These are phyloP conservation scores for Ptyas mucosa DNA, from an alignment of 2,113 vertebrate genomes.

Conservation along the genomic window DNA sequence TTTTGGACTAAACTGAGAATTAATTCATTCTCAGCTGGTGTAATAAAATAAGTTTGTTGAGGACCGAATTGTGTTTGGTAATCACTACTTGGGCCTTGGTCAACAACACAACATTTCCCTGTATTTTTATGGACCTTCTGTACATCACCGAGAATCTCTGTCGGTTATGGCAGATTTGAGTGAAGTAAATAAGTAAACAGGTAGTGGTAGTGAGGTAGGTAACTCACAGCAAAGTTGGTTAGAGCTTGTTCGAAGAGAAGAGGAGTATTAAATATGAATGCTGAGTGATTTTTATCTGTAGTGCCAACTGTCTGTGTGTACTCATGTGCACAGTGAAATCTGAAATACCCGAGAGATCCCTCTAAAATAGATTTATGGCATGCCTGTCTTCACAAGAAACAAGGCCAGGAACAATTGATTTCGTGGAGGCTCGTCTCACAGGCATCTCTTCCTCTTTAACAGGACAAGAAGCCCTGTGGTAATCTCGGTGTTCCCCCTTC, in stretches of 20 bases:
- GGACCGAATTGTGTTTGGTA: no score
- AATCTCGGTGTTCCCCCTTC: background rate
- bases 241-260: background rate
- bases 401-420: background rate
- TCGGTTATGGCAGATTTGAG: background rate
- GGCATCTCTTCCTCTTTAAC: background rate
- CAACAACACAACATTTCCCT: no score
- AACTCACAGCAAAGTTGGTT: background rate
- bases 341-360: background rate
- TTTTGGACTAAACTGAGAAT: no score
- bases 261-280: slow-evolving; percentile 4
- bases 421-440: background rate
- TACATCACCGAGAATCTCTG: background rate
- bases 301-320: background rate
- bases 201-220: background rate
- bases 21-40: no score
- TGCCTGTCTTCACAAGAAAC: background rate
- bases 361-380: background rate
- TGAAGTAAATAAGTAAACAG: background rate
- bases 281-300: background rate
- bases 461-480: background rate
- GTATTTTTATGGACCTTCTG: background rate
- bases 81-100: no score
- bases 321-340: background rate
- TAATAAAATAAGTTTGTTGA: no score